Percentiles rank a stretch among this genome's conserved stretches.
These are phyloP conservation scores for Polia nebulosa DNA, from an alignment of 2,888 invertebrate genomes.

Conservation along the genomic window DNA sequence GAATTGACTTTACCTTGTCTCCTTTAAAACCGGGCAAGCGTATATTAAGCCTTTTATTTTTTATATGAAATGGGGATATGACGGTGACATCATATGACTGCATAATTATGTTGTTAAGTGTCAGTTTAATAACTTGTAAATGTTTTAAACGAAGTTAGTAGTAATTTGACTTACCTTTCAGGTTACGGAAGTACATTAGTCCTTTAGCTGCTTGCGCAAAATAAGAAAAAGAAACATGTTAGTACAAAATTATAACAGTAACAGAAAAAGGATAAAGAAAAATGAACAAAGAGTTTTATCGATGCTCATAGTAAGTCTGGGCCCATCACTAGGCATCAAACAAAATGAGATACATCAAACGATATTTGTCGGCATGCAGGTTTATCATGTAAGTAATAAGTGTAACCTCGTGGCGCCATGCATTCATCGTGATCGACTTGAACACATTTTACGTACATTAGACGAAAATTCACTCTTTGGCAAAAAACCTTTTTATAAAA, in stretches of 20 bases:
- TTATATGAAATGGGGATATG: no score
- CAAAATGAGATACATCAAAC: constrained; percentile 18
- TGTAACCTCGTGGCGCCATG: background rate
- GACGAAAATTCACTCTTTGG: no score
- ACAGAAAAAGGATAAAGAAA: background rate
- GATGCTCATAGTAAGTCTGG: background rate
- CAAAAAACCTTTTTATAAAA: no score
- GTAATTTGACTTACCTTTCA: constrained; percentile 23
- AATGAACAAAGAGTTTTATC: background rate
- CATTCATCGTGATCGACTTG: background rate
- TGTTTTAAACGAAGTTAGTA: background rate
- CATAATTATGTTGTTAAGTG: background rate
- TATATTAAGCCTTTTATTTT: no score
- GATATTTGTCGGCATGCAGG: constrained; percentile 20
- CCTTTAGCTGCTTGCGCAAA: constrained; percentile 38
- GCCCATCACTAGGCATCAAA: constrained; percentile 9
- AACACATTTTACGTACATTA: constrained; percentile 1
- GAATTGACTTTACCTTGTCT: background rate
- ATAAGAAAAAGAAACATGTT: constrained; percentile 19
- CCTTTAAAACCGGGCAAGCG: background rate
- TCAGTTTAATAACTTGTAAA: background rate
- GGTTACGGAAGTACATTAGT: background rate
- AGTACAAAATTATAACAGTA: background rate
- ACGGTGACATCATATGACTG: background rate
- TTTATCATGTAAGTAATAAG: constrained; percentile 7